Evolutionary conservation across 2,888 invertebrate species (phyloP).

Genomic region (Chloroclysta siterata): DNA sequence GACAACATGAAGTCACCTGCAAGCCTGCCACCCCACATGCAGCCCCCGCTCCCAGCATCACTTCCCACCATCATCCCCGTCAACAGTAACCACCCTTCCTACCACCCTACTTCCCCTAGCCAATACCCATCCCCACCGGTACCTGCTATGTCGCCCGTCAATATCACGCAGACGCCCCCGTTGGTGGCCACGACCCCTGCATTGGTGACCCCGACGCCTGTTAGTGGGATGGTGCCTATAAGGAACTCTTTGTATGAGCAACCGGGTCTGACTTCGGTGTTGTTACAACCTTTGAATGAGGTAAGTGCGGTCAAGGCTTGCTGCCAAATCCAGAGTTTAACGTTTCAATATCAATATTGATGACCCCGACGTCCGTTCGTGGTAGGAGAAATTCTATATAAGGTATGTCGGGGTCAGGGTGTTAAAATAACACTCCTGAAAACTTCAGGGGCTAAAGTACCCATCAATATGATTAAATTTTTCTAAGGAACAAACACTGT

Average conservation of each 20-base stretch:
- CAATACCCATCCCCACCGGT: slow-evolving; percentile 5
- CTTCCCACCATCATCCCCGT: slow-evolving; percentile 67
- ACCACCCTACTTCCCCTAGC: slow-evolving; percentile 9
- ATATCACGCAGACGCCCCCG: slow-evolving; percentile 56
- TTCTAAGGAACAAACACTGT: no score
- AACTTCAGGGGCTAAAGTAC: no score
- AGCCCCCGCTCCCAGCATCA: slow-evolving; percentile 57
- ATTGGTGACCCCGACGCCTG: slow-evolving; percentile 60
- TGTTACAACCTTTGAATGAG: slow-evolving; percentile 78
- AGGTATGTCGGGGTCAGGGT: no score
- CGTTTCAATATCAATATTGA: not conserved
- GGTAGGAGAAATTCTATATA: no score
- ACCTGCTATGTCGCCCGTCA: slow-evolving; percentile 53
- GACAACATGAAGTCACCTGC: slow-evolving; percentile 61
- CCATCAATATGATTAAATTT: no score
- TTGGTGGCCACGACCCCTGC: slow-evolving; percentile 50
- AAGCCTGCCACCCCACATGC: slow-evolving; percentile 59
- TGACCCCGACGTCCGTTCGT: not conserved
- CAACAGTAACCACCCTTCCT: slow-evolving; percentile 52
- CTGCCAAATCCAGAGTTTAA: not conserved
- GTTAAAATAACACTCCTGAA: no score
- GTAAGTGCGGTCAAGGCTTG: slow-evolving; percentile 46
- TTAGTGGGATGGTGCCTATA: slow-evolving; percentile 76
- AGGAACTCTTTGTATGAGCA: slow-evolving; percentile 75
- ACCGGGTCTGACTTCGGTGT: slow-evolving; percentile 70